Evolutionary conservation across 1,140 invertebrate genomes (phyloP), one percentile per base, ranked within the genome.

Genomic region (Pseudomyrmex gracilis): DNA sequence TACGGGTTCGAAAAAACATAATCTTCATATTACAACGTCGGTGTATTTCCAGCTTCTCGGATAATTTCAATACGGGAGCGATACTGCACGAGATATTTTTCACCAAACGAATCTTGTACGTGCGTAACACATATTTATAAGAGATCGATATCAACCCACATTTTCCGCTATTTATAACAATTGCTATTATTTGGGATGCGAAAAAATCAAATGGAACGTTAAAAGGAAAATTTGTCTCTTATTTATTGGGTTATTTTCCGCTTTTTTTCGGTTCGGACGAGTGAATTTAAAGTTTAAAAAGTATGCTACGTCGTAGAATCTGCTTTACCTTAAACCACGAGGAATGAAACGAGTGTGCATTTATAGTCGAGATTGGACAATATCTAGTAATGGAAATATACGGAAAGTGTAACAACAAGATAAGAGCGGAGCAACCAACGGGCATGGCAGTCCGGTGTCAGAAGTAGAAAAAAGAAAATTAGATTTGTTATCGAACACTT

Each of bases 71-170:
- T 57, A 43, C n/a, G 43, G 7, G 63, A 24, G 12, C 34, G 17
- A 61, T 49, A 22, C 15, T 9, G 45, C 15, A n/a, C n/a, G 64
- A 77, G 47, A 70, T 70, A 47, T 58, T 78, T 58, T 47, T 78
- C 68, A 34, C 7, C 49, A n/a, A 22, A 57, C 61, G 34, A 47
- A 57, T 47, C 34, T 58, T 57, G 57, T 13, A 34, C 7, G 7
- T 34, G 34, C 34, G 34, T 34, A 34, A 49, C 8, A 49, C 8
- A 12, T 55, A 55, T 71, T 43, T 49, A 58, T 47, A 22, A 47
- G 34, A 60, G 34, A 57, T n/a, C 53, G 76, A 58, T 47, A 24
- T 7, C 24, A 0, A 45, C 13, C 17, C 24, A 17, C 34, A n/a
- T 57, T 68, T 24, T 66, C 13, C 22, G 17, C 43, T 70, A 24